phyloP scores from a whole-genome alignment of 92 coral and sea anemone genomes.

The Phenganax stokvisi region DNA sequence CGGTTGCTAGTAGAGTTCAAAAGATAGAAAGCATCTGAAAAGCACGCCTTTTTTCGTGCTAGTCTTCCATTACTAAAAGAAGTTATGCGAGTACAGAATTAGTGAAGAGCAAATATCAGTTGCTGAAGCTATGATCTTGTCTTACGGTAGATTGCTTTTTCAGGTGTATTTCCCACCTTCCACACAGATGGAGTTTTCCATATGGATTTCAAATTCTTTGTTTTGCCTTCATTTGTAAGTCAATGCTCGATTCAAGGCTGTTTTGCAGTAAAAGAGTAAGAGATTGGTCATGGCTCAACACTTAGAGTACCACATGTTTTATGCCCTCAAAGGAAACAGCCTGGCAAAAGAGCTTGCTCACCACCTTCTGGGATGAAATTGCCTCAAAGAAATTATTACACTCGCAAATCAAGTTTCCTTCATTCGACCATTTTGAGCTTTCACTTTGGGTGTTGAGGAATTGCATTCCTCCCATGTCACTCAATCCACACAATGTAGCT shows the following conservation, averaged over 20 bases:
- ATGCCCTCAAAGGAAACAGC: conserved; percentile 34
- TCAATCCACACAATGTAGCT: no score
- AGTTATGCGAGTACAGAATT: conserved; percentile 44
- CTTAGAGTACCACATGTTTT: conserved; percentile 30
- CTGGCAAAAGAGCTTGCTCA: background rate
- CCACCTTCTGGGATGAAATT: background rate
- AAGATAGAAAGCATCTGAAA: conserved; percentile 61
- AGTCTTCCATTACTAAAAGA: conserved; percentile 51
- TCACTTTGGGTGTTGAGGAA: no score
- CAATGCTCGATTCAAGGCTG: conserved; percentile 58
- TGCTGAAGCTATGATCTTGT: conserved; percentile 54
- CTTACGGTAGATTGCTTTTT: conserved; percentile 48
- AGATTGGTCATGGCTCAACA: conserved; percentile 54
- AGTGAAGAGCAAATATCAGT: conserved; percentile 49
- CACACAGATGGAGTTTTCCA: conserved; percentile 45
- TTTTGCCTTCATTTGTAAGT: conserved; percentile 54
- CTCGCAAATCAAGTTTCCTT: no score
- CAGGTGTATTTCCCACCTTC: conserved; percentile 45
- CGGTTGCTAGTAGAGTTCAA: conserved; percentile 50
- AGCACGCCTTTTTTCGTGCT: conserved; percentile 47
- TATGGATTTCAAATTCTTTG: conserved; percentile 54
- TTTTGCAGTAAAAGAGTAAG: conserved; percentile 56
- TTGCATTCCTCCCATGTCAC: no score
- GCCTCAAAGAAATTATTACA: no score
- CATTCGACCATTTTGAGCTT: no score